Base-by-base conservation (phyloP, 2,113 vertebrate genomes). In the Oryzias celebensis region DNA sequence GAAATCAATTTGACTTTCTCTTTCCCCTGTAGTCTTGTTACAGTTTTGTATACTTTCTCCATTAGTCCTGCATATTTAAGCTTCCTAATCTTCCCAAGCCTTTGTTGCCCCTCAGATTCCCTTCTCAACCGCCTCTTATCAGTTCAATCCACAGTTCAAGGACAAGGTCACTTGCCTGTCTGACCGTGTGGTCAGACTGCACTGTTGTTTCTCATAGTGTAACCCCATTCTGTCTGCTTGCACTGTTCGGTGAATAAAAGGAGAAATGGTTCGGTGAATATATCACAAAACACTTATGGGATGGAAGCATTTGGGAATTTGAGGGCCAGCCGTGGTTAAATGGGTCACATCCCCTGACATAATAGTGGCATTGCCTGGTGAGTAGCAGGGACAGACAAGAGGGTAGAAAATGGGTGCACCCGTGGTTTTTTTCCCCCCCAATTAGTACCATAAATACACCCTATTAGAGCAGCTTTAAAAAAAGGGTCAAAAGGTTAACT, bases 131-230 rank as follows among this genome's bases (percentile, higher is more conserved):
- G 46, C 52, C 17, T 59, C 44, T 60, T 74, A 62, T 77, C 52
- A 36, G 62, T 46, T 54, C 51, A 64, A 45, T 31, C 31, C 50
- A 58, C 44, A 65, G 82, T 82, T 82, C 71, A 85, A 88, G 79
- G 72, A 83, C 67, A 52, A 94, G 94, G 71, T 91, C 91, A 93
- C 28, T 81, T 94, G 80, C 75, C 64, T 62, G 63, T 52, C 68
- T 76, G 64, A 73, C 62, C 10, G 58, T 71, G 55, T 57, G 70
- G 93, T 95, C 78, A 95, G 93, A 92, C 96, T 88, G 93, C 51
- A 85, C 93, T 90, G 91, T 93, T 94, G 86, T 95, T 95, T 93
- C 92, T 94, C 93, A 95, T 94, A 80, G 91, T 85, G 0, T 91
- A 92, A 88, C 92, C 93, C 90, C 92, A 92, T 48, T 67, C 44